Evolutionary conservation across 2,888 invertebrate genomes (phyloP).

Genomic region (Xiphydria camelus): DNA sequence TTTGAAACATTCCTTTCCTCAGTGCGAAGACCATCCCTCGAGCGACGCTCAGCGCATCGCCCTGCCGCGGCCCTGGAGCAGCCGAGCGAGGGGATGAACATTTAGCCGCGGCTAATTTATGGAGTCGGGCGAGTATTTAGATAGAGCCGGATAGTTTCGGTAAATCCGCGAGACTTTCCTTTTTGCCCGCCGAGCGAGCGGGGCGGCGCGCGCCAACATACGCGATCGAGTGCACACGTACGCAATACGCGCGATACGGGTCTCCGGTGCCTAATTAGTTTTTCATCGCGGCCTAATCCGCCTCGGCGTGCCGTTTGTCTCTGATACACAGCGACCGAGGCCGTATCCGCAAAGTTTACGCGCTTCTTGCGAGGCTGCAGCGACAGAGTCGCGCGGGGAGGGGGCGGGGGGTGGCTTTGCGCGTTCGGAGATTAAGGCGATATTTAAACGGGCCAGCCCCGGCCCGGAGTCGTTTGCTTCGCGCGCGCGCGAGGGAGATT

Average conservation of each 20-base stretch:
- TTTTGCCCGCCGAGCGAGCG: conserved; percentile 23
- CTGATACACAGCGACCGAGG: conserved; percentile 1
- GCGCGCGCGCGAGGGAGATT: conserved; percentile 15
- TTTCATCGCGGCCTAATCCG: no score
- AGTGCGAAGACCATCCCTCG: no score
- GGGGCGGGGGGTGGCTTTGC: neutral
- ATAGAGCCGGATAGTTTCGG: no score
- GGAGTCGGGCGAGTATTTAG: conserved; percentile 50
- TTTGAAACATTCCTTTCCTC: no score
- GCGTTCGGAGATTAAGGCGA: conserved; percentile 38
- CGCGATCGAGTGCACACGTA: neutral
- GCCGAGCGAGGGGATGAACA: no score
- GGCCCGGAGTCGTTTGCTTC: conserved; percentile 19
- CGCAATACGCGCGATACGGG: neutral
- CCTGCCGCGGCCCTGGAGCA: conserved; percentile 36
- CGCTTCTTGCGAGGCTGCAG: conserved; percentile 8
- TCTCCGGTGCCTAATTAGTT: conserved; percentile 41
- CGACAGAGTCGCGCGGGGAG: conserved; percentile 4
- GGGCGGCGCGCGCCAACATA: neutral
- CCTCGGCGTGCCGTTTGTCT: no score
- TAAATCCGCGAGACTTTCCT: conserved; percentile 25
- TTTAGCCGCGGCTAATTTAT: no score
- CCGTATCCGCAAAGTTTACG: neutral
- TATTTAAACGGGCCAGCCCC: conserved; percentile 37
- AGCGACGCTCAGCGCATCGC: no score